Percentiles rank a stretch among this genome's conserved stretches.
Evolutionary conservation across 2,888 invertebrate species (phyloP).

Genomic region (Eurytoma californica): DNA sequence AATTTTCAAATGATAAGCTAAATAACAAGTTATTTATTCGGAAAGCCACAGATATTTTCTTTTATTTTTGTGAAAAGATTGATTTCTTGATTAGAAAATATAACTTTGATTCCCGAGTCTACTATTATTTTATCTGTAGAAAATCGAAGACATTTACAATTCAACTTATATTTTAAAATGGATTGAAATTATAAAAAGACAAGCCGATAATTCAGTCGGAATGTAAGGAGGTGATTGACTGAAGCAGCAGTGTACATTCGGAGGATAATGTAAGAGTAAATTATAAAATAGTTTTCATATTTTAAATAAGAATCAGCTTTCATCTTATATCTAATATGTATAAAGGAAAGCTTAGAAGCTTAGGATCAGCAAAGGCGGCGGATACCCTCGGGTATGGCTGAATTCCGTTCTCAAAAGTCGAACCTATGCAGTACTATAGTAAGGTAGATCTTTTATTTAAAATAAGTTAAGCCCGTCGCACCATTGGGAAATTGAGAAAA

Average conservation of each 20-base stretch:
- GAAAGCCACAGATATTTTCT: too few species aligned
- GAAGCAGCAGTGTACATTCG: not conserved
- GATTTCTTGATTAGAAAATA: too few species aligned
- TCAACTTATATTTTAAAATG: too few species aligned
- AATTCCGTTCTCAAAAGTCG: conserved; percentile 10
- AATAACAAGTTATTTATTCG: too few species aligned
- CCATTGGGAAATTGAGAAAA: conserved; percentile 15
- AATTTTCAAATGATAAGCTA: too few species aligned
- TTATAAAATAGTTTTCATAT: conserved; percentile 37
- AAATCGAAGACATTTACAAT: too few species aligned
- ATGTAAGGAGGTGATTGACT: not conserved
- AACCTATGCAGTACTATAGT: conserved; percentile 2
- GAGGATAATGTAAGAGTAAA: conserved; percentile 6
- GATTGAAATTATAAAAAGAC: too few species aligned
- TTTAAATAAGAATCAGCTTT: conserved; percentile 31
- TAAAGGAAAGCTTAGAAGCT: conserved; percentile 26
- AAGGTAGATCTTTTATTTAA: conserved; percentile 24
- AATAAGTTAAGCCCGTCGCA: conserved; percentile 1
- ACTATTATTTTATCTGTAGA: too few species aligned
- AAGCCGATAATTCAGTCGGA: not conserved
- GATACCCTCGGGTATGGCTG: conserved; percentile 23
- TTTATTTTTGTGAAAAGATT: too few species aligned
- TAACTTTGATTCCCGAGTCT: too few species aligned
- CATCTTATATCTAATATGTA: not conserved
- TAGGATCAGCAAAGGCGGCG: conserved; percentile 1